Evolutionary conservation across 2,113 vertebrate species (phyloP), one percentile per base, ranked within the genome.

Genomic region (Sisor rabdophorus): DNA sequence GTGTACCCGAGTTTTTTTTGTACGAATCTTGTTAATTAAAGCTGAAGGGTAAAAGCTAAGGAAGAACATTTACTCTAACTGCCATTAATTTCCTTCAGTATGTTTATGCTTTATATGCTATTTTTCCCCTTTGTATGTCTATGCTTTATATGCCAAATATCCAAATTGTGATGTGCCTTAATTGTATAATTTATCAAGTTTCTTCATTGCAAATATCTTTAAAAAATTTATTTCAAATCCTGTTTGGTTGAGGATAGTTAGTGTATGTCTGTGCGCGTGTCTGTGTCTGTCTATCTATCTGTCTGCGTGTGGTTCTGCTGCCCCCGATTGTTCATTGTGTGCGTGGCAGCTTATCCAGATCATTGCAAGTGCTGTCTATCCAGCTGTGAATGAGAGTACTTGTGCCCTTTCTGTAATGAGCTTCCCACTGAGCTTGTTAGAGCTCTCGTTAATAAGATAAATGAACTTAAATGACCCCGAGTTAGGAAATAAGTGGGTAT

Each of bases 251-350:
- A 32, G 20, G 20, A 20, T 12, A 63, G 60, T 40, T 63, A 40
- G 58, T 54, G 53, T 52, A 7, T 36, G 32, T 36, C 32, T 36
- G 32, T 36, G 7, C 7, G 40, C 10, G 6, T 44, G 40, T 44
- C 6, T 44, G 19, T 47, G 11, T 40, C 3, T 60, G 20, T 24
- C 2, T n/a, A 28, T 17, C 17, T 50, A 5, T 50, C 26, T 47
- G 47, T 30, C 16, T 86, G 28, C 53, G 20, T 77, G 84, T 40
- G 67, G 65, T 84, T 89, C 72, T 90, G 71, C 90, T 89, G 86
- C 88, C 91, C 85, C 79, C 89, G 32, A 60, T 44, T 87, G 89
- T 69, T 75, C 32, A 11, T 16, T 71, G 20, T 75, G 52, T 50
- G 81, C 54, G 82, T 56, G 78, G 71, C 65, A 70, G 6, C 56